Evolutionary conservation across 2,888 invertebrate species (phyloP).

Genomic region (Nomada hirtipes): DNA sequence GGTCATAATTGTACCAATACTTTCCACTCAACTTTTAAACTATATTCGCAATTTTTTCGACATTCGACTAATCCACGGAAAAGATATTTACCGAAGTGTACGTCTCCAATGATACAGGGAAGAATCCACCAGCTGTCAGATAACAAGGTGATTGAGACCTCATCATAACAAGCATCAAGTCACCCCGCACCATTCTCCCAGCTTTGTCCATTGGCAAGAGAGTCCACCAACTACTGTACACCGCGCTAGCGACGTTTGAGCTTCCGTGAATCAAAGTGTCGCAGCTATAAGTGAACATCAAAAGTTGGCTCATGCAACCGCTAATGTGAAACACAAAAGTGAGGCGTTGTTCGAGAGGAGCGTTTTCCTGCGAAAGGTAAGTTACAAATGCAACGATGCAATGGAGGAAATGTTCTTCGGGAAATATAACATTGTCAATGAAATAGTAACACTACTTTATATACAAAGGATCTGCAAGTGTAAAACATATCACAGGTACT

Average conservation of each 20-base stretch:
- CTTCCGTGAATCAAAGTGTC: constrained; percentile 19
- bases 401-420: too few relatives aligned
- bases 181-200: background rate
- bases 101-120: constrained; percentile 49
- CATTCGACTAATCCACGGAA: too few relatives aligned
- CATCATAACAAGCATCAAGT: constrained; percentile 17
- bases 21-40: too few relatives aligned
- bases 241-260: background rate
- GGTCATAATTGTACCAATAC: too few relatives aligned
- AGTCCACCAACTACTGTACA: constrained; percentile 4
- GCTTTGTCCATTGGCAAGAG: background rate
- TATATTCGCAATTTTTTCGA: too few relatives aligned
- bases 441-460: too few relatives aligned
- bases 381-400: too few relatives aligned
- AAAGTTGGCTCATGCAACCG: background rate
- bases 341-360: background rate
- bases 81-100: constrained; percentile 3
- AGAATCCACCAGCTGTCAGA: constrained; percentile 61
- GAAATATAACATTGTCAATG: too few relatives aligned
- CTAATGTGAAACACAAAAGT: constrained; percentile 6
- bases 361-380: background rate
- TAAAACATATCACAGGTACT: background rate
- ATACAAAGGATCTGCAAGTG: too few relatives aligned
- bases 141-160: constrained; percentile 37
- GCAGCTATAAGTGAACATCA: constrained; percentile 38